These are phyloP conservation scores for Ophiothrix spiculata DNA, from an alignment of 35 echinoderm and acorn worm genomes.

Conservation along the genomic window DNA sequence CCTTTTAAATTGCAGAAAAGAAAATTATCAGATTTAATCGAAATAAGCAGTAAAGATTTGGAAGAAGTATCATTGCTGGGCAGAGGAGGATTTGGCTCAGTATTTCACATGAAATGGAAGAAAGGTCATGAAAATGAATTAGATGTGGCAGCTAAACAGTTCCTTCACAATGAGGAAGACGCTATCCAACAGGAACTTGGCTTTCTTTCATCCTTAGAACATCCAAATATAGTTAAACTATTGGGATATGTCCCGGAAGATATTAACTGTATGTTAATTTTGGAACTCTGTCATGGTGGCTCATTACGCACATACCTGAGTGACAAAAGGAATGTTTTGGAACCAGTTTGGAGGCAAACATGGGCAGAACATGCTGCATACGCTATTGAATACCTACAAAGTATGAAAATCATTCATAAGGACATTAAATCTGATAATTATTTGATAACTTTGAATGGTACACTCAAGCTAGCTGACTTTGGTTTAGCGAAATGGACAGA, in stretches of 20 bases:
- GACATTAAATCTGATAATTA: not conserved
- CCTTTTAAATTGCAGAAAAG: too few species aligned
- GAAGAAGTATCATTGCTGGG: too few species aligned
- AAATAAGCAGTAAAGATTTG: too few species aligned
- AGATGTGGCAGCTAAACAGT: not conserved
- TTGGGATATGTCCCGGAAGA: not conserved
- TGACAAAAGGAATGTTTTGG: not conserved
- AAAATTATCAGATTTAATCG: too few species aligned
- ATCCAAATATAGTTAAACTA: not conserved
- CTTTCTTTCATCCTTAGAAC: not conserved
- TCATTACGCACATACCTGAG: not conserved
- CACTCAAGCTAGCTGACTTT: not conserved
- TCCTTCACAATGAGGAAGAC: not conserved
- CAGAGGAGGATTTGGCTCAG: not conserved
- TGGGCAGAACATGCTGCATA: not conserved
- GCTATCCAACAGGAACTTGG: not conserved
- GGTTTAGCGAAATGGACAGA: not conserved
- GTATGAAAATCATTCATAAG: not conserved
- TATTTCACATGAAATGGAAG: not conserved
- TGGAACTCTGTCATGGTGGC: not conserved
- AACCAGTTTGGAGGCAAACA: not conserved
- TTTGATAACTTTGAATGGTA: too few species aligned
- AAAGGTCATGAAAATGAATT: not conserved
- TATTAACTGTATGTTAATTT: not conserved
- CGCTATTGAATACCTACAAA: not conserved